Percentiles rank a stretch among this genome's conserved stretches.
phyloP scores from a whole-genome alignment of 1,140 invertebrate species.

The Periplaneta americana region DNA sequence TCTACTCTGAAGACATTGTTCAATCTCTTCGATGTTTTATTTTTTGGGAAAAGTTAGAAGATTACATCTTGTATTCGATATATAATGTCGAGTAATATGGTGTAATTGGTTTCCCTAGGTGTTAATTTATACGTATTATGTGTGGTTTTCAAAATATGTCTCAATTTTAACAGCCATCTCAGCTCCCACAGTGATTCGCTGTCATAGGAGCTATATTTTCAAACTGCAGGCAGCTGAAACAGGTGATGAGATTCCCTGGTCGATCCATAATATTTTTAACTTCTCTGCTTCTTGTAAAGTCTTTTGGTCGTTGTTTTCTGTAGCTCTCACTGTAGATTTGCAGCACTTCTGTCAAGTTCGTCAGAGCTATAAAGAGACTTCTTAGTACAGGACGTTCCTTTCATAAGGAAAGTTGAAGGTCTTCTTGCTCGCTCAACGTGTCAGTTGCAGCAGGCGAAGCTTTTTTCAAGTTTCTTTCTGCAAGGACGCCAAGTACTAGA shows the following conservation, averaged over 20 bases:
- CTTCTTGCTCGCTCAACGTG: too few relatives aligned
- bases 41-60: too few relatives aligned
- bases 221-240: conserved; percentile 16
- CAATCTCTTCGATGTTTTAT: too few relatives aligned
- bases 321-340: too few relatives aligned
- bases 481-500: too few relatives aligned
- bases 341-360: not conserved
- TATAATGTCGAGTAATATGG: not conserved
- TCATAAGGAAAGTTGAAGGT: too few relatives aligned
- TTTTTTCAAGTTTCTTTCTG: too few relatives aligned
- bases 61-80: too few relatives aligned
- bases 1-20: too few relatives aligned
- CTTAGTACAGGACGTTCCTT: too few relatives aligned
- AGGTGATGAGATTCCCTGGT: conserved; percentile 17
- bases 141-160: conserved; percentile 7
- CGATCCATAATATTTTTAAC: not conserved
- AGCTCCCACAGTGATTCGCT: conserved; percentile 41
- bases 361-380: too few relatives aligned
- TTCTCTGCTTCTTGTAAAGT: not conserved
- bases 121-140: not conserved
- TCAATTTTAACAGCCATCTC: conserved; percentile 34
- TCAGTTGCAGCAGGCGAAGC: too few relatives aligned
- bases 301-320: not conserved
- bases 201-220: conserved; percentile 24
- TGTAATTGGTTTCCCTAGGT: not conserved